phyloP scores from a whole-genome alignment of 1,140 invertebrate species.

The Meloidogyne hapla region DNA sequence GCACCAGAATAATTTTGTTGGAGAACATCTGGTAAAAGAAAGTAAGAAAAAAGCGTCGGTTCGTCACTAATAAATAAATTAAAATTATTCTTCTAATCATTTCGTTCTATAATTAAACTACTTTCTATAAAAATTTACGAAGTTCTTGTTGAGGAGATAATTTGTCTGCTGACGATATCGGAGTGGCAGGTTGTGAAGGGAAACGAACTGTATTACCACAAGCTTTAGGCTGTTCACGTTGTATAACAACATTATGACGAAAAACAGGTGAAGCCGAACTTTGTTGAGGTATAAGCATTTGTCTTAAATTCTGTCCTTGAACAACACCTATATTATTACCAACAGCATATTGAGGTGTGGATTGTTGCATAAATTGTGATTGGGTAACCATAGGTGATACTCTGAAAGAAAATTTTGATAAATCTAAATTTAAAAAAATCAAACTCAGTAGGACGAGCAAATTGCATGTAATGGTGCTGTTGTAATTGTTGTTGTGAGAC shows the following conservation, averaged over 20 bases:
- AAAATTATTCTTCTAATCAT: too few species aligned
- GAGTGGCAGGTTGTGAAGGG: neutral
- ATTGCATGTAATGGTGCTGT: conserved; percentile 8
- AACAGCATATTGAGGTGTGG: neutral
- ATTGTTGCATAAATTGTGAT: neutral
- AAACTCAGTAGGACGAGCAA: conserved; percentile 2
- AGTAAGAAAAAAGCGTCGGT: neutral
- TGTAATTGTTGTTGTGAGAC: conserved; percentile 1
- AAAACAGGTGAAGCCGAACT: neutral
- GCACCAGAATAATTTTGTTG: conserved; percentile 6
- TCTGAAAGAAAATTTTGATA: neutral
- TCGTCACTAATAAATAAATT: too few species aligned
- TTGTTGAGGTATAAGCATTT: neutral
- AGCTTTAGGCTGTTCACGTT: neutral
- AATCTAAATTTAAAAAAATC: neutral
- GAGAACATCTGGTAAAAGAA: conserved; percentile 13
- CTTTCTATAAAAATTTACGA: neutral
- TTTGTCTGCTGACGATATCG: neutral
- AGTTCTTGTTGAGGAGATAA: conserved; percentile 14
- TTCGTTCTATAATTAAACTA: neutral
- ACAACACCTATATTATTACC: neutral
- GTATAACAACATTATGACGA: neutral
- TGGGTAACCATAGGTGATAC: neutral
- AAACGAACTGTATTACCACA: neutral
- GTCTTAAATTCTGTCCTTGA: neutral